A percentile compares a stretch with the other conserved stretches of the same genome.
Conservation (phyloP, 2,888 invertebrate species). For the Chloroclysta siterata region DNA sequence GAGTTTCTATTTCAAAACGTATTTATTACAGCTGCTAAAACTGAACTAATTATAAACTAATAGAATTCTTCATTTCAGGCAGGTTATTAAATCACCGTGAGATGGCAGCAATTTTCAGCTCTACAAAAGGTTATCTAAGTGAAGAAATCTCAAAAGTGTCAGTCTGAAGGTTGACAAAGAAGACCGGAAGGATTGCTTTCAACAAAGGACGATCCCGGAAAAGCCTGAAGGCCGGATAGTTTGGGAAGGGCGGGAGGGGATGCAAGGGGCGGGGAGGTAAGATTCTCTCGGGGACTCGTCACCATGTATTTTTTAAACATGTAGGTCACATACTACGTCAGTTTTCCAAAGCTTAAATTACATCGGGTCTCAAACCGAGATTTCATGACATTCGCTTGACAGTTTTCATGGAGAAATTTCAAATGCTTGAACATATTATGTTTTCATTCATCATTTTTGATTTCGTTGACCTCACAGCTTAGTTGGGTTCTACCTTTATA, state of each 20-base stretch:
- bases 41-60: no score
- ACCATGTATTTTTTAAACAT: slow-evolving; percentile 22
- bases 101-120: background rate
- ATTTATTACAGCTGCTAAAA: no score
- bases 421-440: no score
- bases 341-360: no score
- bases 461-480: no score
- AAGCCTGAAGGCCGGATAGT: slow-evolving; percentile 60
- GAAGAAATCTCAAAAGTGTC: slow-evolving; percentile 27
- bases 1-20: no score
- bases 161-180: slow-evolving; percentile 47
- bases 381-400: no score
- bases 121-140: background rate
- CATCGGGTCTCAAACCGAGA: no score
- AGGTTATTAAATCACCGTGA: background rate
- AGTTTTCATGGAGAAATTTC: no score
- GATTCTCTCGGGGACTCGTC: slow-evolving; percentile 8
- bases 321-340: background rate
- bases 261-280: slow-evolving; percentile 24
- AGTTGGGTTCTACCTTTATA: no score
- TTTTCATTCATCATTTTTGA: no score
- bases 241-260: slow-evolving; percentile 43
- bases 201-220: slow-evolving; percentile 62
- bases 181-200: slow-evolving; percentile 56
- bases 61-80: background rate